Evolutionary conservation across 2,113 vertebrate species (phyloP).

Genomic region (Mohoua ochrocephala): DNA sequence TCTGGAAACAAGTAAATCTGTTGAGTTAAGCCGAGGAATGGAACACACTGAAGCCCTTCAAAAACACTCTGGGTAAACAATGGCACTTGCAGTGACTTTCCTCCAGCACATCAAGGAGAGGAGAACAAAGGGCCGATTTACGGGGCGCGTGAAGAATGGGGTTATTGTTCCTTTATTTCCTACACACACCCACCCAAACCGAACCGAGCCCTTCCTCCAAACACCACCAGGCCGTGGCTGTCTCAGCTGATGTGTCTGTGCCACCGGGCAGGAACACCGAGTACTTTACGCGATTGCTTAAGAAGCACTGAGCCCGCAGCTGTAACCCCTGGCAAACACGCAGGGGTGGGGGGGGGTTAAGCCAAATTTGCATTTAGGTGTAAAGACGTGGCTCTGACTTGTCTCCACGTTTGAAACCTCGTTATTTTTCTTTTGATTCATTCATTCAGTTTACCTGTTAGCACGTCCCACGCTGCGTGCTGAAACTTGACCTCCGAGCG

Average conservation of each 20-base stretch:
- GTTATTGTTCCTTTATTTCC: conserved; percentile 32
- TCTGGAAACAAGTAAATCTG: background rate
- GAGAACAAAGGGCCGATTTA: background rate
- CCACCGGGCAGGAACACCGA: background rate
- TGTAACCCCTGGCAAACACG: background rate
- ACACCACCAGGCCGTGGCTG: background rate
- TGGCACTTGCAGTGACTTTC: conserved; percentile 12
- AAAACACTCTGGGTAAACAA: conserved; percentile 14
- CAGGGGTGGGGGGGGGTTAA: fast-evolving
- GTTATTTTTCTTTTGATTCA: conserved; percentile 41
- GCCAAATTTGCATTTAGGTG: background rate
- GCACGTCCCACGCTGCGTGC: background rate
- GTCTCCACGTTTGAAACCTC: background rate
- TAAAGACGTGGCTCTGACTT: conserved; percentile 23
- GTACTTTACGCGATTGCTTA: background rate
- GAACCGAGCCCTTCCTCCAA: background rate
- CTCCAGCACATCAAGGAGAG: background rate
- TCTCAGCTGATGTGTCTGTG: background rate
- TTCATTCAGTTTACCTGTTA: background rate
- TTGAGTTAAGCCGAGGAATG: background rate
- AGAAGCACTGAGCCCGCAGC: background rate
- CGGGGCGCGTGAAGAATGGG: background rate
- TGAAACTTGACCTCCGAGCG: background rate
- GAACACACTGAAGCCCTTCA: background rate
- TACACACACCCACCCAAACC: background rate